phyloP scores from a whole-genome alignment of 2,113 vertebrate species.

The Anolis sagrei region DNA sequence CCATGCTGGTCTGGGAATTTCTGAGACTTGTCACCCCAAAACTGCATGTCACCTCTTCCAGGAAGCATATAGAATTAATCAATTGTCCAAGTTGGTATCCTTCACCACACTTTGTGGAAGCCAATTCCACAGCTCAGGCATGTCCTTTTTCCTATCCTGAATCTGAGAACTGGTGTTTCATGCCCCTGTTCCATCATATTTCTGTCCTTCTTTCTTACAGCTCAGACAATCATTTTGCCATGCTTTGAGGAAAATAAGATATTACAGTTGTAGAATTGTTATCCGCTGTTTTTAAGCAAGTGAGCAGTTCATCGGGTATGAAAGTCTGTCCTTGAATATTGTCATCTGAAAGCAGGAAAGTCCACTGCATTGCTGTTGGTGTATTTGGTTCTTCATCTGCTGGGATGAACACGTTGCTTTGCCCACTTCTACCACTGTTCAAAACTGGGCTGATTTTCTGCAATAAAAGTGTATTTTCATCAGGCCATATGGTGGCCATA shows the following conservation, averaged over 20 bases:
- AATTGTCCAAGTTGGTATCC: not conserved
- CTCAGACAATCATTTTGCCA: not conserved
- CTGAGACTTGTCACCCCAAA: not conserved
- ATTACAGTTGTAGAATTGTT: slow-evolving; percentile 24
- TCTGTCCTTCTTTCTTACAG: not conserved
- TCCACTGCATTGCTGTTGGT: slow-evolving; percentile 24
- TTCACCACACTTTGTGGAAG: not conserved
- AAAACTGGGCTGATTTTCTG: slow-evolving; percentile 70
- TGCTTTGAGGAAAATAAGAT: slow-evolving; percentile 66
- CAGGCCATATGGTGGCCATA: not conserved
- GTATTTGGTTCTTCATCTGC: fast-evolving
- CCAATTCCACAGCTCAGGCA: not conserved
- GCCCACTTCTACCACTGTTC: slow-evolving; percentile 56
- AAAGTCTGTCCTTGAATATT: slow-evolving; percentile 67
- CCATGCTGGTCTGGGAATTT: not conserved
- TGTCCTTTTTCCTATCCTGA: not conserved
- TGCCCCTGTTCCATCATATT: fast-evolving
- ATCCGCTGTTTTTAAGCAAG: slow-evolving; percentile 60
- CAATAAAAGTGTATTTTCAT: slow-evolving; percentile 39
- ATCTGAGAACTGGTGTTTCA: fast-evolving
- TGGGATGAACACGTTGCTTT: slow-evolving; percentile 5
- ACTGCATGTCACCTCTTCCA: not conserved
- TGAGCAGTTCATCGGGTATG: slow-evolving; percentile 70
- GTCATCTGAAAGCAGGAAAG: not conserved
- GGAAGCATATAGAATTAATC: too few relatives aligned